Evolutionary conservation across 2,888 invertebrate genomes (phyloP), one percentile per base, ranked within the genome.

Genomic region (Alviniconcha strummeri): DNA sequence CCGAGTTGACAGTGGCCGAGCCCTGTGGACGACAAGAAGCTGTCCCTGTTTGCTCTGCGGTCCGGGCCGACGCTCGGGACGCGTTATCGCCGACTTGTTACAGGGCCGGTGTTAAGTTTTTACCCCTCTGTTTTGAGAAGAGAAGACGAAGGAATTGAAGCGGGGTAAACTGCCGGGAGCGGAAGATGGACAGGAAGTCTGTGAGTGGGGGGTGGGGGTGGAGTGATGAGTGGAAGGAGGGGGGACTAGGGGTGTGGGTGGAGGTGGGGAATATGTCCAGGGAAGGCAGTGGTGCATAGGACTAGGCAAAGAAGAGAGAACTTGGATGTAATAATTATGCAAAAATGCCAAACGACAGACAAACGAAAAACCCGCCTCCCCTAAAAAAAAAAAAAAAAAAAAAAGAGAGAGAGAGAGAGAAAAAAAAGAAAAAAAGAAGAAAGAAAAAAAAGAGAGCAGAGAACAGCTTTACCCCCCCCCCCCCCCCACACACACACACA

Each of bases 21-120:
- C 60, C 79, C 82, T 69, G 79, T 82, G 64, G 55, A 67, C 67
- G 82, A 67, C 57, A 82, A 71, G 75, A 75, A 75, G 54, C 55
- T 75, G 54, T 75, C 54, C 52, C 13, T 75, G 54, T 75, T 75
- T 75, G 75, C 36, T 75, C 36, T 75, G 36, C 7, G 75, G 9
- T 11, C 55, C 19, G 17, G 36, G 74, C 13, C 15, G 8, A 54
- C 13, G 52, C 75, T 75, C 55, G 54, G 54, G 56, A 54, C 74
- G 67, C 57, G 64, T 67, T 79, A 75, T 78, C 79, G 80, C 67
- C 75, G 52, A 82, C 72, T 75, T 80, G 82, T 80, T 79, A 76
- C 84, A 79, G 81, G 55, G 82, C 78, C 75, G 71, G 82, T 78
- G 84, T 75, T 84, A 80, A 82, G 82, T 78, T 84, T 84, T 84